These are phyloP conservation scores for Lontra canadensis DNA, from an alignment of 2,113 vertebrate species.

Conservation along the genomic window DNA sequence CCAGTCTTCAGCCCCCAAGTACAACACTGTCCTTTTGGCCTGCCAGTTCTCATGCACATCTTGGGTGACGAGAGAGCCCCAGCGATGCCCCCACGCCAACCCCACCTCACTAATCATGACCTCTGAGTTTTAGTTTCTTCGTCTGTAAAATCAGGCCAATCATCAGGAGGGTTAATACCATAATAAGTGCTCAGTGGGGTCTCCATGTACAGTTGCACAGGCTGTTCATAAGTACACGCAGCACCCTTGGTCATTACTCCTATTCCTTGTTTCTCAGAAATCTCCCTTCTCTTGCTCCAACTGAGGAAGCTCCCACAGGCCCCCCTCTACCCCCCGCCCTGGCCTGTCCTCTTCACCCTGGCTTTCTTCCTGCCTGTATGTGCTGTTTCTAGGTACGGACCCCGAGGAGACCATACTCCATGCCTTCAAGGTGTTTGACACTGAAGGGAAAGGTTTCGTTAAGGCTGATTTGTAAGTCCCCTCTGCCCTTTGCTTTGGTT, in stretches of 20 bases:
- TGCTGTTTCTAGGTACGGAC: conserved; percentile 88
- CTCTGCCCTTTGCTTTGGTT: background rate
- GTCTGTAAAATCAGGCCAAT: background rate
- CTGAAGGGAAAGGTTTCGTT: conserved; percentile 90
- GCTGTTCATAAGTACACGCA: rapidly evolving
- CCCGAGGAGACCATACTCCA: conserved; percentile 94
- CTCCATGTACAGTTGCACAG: background rate
- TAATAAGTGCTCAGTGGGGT: background rate
- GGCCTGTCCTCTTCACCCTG: conserved; percentile 8
- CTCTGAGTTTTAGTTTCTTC: conserved; percentile 1
- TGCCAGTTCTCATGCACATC: background rate
- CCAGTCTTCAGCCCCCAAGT: background rate
- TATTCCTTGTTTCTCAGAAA: background rate
- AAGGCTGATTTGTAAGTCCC: conserved; percentile 92
- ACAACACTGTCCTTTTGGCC: no score
- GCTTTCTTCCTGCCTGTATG: background rate
- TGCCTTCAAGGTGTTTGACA: conserved; percentile 94
- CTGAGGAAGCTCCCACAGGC: background rate
- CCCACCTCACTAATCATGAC: background rate
- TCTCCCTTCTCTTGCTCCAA: background rate
- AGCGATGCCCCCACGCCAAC: background rate
- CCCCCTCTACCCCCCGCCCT: rapidly evolving
- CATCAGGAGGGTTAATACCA: background rate
- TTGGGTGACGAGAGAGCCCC: background rate
- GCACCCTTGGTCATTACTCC: rapidly evolving